Conservation (phyloP, 2,888 invertebrate species). For the Philonicus albiceps region DNA sequence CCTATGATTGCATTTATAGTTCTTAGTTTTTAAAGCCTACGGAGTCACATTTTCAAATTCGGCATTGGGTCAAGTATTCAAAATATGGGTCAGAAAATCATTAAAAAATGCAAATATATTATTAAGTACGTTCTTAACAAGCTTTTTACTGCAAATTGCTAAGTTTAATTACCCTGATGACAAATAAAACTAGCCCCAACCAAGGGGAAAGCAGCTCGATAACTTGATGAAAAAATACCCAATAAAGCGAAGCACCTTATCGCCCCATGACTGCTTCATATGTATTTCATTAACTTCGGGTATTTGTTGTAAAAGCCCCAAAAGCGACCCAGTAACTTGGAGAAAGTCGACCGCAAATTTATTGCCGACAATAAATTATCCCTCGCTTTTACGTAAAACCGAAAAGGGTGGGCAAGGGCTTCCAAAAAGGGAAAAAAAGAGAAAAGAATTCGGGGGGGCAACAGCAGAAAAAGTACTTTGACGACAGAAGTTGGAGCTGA, state of each 20-base stretch:
- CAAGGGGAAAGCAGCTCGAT: neutral
- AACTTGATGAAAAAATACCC: neutral
- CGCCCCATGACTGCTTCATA: constrained; percentile 11
- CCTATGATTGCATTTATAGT: too few species aligned
- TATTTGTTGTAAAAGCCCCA: constrained; percentile 12
- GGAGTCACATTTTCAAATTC: too few species aligned
- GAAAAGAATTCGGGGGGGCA: neutral
- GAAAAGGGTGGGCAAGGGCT: constrained; percentile 24
- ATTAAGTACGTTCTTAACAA: neutral
- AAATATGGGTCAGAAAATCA: too few species aligned
- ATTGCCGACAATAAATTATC: constrained; percentile 41
- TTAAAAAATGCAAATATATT: too few species aligned
- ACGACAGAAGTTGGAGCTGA: constrained; percentile 9
- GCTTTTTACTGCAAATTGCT: neutral
- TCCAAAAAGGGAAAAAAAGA: neutral
- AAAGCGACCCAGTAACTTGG: constrained; percentile 2
- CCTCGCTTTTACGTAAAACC: constrained; percentile 2
- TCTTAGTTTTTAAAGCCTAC: too few species aligned
- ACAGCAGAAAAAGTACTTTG: constrained; percentile 7
- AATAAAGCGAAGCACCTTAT: neutral
- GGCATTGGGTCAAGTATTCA: too few species aligned
- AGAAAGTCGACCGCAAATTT: constrained; percentile 41
- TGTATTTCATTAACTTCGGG: constrained; percentile 37
- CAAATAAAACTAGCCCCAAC: neutral
- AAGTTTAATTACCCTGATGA: neutral